Evolutionary conservation across 1,140 invertebrate genomes (phyloP), one percentile per base, ranked within the genome.

Genomic region (Thaumatotibia leucotreta): DNA sequence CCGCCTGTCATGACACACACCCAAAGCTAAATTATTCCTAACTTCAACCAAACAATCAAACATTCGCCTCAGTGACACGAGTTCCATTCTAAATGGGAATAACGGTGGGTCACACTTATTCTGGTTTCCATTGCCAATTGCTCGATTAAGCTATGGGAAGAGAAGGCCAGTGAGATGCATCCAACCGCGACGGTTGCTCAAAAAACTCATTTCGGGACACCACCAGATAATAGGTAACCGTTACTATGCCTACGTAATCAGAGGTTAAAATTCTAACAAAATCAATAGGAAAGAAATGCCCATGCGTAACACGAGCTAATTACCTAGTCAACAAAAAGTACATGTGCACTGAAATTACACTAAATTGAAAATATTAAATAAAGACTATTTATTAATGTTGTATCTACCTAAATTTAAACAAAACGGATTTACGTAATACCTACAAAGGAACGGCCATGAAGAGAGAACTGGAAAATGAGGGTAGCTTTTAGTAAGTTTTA

Each of bases 161-260:
- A 5, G 9, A 45, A 45, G 39, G 6, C 39, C 39, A 45, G 39
- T 45, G 39, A 45, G 5, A 8, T 45, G 39, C 17, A 45, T 45
- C 52, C 52, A 24, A 58, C 52, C 52, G 52, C 52, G n/a, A 31
- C 52, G 52, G n/a, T 58, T 31, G 23, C n/a, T 45, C 39, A 45
- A 45, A 45, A 45, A 45, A 45, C 39, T 20, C 39, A 45, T 17
- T 45, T 8, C 39, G 17, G 39, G 39, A 45, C 39, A 45, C 3
- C 17, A 45, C 39, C 14, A 45, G 39, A 17, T 4, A 20, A 45
- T 45, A 45, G 39, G 17, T 20, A 45, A 45, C 39, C 8, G 39
- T 45, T 4, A 20, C 5, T 45, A 20, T 20, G 2, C 33, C 39
- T 45, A 45, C 39, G 39, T 45, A 20, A 45, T 17, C 2, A 6